phyloP scores from a whole-genome alignment of 1,140 invertebrate genomes.

The fruit fly (Drosophila melanogaster) region Release_6_plus_ISO1_MT NT_033777.3:15834501-15835000 shows the following conservation, averaged over 20 bases:
- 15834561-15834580: neutral
- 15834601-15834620: neutral
- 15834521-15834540: no score
- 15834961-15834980: conserved; percentile 95
- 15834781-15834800: neutral
- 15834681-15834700: conserved; percentile 6
- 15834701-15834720: neutral
- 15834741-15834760: no score
- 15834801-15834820: neutral
- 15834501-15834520: neutral
- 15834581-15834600: neutral
- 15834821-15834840: neutral
- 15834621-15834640: accelerated
- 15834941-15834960: conserved; percentile 95
- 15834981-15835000: conserved; percentile 93
- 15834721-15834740: neutral
- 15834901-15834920: conserved; percentile 93
- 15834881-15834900: conserved; percentile 23
- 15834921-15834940: conserved; percentile 92
- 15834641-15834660: neutral
- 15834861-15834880: neutral
- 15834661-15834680: conserved; percentile 2
- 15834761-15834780: conserved; percentile 56
- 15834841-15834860: conserved; percentile 12
- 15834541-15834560: no score